Evolutionary conservation across 2,888 invertebrate genomes (phyloP).

Genomic region (Vesta saturnalis): DNA sequence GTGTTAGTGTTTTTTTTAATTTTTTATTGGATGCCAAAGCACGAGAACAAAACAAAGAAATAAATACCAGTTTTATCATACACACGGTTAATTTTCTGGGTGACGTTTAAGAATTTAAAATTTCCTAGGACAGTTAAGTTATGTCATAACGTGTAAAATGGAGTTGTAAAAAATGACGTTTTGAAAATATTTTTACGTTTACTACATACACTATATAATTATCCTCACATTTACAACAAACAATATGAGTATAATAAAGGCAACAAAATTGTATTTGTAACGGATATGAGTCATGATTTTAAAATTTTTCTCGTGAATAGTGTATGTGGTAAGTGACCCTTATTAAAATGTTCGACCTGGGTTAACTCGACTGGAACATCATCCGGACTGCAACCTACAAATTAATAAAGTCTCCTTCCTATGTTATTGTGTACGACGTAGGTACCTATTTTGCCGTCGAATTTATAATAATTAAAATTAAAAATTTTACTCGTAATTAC

Average conservation of each 20-base stretch:
- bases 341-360: constrained; percentile 32
- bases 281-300: constrained; percentile 29
- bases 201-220: too few species aligned
- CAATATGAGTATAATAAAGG: background rate
- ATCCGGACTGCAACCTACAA: constrained; percentile 23
- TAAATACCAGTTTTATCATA: constrained; percentile 9
- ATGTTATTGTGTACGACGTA: too few species aligned
- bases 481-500: too few species aligned
- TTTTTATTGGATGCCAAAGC: background rate
- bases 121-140: background rate
- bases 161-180: too few species aligned
- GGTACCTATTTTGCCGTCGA: too few species aligned
- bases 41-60: constrained; percentile 1
- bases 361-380: constrained; percentile 30
- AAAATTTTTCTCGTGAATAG: constrained; percentile 19
- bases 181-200: too few species aligned
- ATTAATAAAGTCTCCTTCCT: constrained; percentile 12
- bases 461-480: too few species aligned
- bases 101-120: constrained; percentile 23
- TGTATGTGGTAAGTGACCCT: constrained; percentile 35
- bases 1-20: background rate
- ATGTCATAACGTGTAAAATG: background rate
- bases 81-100: background rate
- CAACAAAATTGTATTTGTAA: constrained; percentile 4
- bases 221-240: background rate